phyloP scores from a whole-genome alignment of 2,797 vertebrate species.

The Spondyliosoma cantharus region DNA sequence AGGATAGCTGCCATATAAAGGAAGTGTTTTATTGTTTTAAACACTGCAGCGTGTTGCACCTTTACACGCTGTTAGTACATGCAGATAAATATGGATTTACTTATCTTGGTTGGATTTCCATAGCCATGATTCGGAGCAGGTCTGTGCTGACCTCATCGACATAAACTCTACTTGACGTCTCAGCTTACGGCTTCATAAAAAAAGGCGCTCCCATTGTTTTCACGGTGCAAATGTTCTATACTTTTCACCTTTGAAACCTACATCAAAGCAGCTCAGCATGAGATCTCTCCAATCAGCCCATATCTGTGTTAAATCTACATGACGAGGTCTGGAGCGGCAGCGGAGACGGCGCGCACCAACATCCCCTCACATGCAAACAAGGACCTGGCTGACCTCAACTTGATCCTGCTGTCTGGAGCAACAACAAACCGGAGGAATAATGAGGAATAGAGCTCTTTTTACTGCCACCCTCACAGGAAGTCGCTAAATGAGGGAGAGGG shows the following conservation, averaged over 20 bases:
- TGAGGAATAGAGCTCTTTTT: slow-evolving; percentile 69
- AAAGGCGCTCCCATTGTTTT: slow-evolving; percentile 19
- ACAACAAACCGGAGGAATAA: slow-evolving; percentile 67
- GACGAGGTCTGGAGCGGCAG: slow-evolving; percentile 8
- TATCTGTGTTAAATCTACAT: slow-evolving; percentile 34
- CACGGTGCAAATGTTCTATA: neutral
- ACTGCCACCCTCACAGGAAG: slow-evolving; percentile 75
- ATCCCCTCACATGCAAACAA: slow-evolving; percentile 40
- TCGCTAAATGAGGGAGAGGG: slow-evolving; percentile 57
- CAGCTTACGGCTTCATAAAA: slow-evolving; percentile 25
- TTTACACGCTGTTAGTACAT: neutral
- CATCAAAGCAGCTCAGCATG: slow-evolving; percentile 48
- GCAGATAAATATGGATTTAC: neutral
- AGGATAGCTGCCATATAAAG: neutral
- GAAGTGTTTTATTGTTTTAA: neutral
- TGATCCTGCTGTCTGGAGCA: slow-evolving; percentile 73
- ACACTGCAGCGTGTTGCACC: neutral
- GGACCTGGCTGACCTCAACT: slow-evolving; percentile 63
- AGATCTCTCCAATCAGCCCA: slow-evolving; percentile 28
- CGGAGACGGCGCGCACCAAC: neutral
- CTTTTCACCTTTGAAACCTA: slow-evolving; percentile 31
- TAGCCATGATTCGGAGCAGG: neutral
- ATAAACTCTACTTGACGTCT: slow-evolving; percentile 30
- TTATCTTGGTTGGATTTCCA: neutral
- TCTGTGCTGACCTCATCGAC: slow-evolving; percentile 8